Conservation (phyloP, 2,113 vertebrate genomes). For the Noctilio leporinus region DNA sequence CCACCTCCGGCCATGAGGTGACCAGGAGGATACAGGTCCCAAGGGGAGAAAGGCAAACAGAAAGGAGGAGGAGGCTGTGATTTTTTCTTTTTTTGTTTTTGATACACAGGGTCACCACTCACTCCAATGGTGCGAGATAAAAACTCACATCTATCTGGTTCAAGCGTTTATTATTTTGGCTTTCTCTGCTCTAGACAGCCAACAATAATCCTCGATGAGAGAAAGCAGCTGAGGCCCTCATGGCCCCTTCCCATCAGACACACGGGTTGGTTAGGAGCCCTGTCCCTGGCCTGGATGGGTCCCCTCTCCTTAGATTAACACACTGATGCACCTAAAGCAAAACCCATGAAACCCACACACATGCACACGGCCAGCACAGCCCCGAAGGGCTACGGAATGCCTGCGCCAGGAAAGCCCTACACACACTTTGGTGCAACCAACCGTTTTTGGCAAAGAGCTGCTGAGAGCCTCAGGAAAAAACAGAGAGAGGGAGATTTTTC, state of each 20-base stretch:
- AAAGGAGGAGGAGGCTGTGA: background rate
- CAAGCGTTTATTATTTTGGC: background rate
- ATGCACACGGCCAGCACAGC: accelerated
- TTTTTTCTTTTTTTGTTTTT: background rate
- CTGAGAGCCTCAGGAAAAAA: background rate
- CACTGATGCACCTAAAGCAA: background rate
- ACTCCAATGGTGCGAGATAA: background rate
- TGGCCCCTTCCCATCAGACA: background rate
- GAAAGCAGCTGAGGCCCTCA: background rate
- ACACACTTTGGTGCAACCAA: background rate
- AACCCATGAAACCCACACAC: background rate
- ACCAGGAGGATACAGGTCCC: background rate
- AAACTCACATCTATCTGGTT: background rate
- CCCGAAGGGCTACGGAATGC: background rate
- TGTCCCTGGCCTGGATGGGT: background rate
- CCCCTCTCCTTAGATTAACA: background rate
- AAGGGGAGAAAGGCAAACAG: background rate
- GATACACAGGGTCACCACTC: background rate
- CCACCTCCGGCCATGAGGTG: background rate
- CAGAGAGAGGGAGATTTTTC: background rate
- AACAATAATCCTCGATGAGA: background rate
- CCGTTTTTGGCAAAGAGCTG: background rate
- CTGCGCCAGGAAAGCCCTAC: background rate
- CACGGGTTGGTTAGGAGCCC: background rate
- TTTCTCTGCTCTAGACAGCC: background rate